A percentile compares a stretch with the other conserved stretches of the same genome.
Evolutionary conservation across 2,113 vertebrate genomes (phyloP).

Genomic region (Limanda limanda): DNA sequence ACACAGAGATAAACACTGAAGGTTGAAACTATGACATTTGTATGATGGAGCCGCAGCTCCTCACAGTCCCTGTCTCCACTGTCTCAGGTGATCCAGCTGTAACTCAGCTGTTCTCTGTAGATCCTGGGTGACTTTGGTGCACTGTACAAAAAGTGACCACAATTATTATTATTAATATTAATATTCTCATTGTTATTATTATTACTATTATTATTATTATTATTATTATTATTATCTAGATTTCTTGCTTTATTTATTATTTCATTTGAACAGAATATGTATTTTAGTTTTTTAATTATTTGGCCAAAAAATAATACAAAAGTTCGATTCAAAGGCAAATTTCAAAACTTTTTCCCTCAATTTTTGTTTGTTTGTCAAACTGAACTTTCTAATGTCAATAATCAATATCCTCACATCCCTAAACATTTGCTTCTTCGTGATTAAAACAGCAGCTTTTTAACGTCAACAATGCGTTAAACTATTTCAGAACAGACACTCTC

Average conservation of each 20-base stretch:
- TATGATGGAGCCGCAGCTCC: constrained; percentile 14
- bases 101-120: neutral
- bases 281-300: too few species aligned
- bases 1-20: constrained; percentile 18
- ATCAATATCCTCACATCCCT: neutral
- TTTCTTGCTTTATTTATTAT: too few species aligned
- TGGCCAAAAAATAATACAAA: too few species aligned
- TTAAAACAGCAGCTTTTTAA: neutral
- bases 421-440: neutral
- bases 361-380: neutral
- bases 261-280: too few species aligned
- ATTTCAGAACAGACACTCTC: constrained; percentile 8
- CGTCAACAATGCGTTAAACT: neutral
- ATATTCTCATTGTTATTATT: too few species aligned
- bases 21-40: neutral
- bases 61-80: constrained; percentile 10
- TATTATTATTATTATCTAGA: too few species aligned
- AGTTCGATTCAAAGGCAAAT: too few species aligned
- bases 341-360: too few species aligned
- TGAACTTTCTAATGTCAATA: neutral
- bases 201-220: too few species aligned
- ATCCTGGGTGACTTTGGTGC: neutral
- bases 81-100: neutral
- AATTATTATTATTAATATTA: too few species aligned
- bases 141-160: neutral